phyloP scores from a whole-genome alignment of 2,888 invertebrate genomes.

The Drosophila barbarae region DNA sequence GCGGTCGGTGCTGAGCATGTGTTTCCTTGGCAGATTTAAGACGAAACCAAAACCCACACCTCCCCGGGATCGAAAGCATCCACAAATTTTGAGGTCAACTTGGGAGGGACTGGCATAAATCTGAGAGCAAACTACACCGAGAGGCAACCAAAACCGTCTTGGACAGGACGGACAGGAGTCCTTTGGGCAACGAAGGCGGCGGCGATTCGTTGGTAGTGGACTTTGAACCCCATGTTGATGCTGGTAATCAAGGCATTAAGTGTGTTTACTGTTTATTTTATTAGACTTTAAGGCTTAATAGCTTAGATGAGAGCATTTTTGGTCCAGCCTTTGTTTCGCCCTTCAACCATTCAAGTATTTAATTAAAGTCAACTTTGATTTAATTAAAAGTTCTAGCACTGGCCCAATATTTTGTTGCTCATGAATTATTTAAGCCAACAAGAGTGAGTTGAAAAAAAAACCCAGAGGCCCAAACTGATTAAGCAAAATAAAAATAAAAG shows the following conservation, averaged over 20 bases:
- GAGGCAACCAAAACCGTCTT: conserved; percentile 13
- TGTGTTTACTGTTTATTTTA: conserved; percentile 76
- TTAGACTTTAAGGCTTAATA: conserved; percentile 75
- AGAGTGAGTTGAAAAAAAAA: conserved; percentile 19
- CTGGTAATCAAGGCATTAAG: conserved; percentile 76
- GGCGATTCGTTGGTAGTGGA: conserved; percentile 22
- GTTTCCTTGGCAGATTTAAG: conserved; percentile 45
- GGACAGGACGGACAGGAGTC: conserved; percentile 22
- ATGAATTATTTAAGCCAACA: conserved; percentile 64
- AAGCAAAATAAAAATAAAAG: conserved; percentile 38
- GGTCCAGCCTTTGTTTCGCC: conserved; percentile 28
- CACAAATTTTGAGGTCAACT: conserved; percentile 67
- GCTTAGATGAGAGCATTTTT: conserved; percentile 54
- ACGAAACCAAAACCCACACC: conserved; percentile 7
- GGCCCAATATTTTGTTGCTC: conserved; percentile 24
- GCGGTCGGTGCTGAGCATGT: conserved; percentile 41
- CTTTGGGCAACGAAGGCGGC: background rate
- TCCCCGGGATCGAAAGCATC: conserved; percentile 4
- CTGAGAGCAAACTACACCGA: conserved; percentile 42
- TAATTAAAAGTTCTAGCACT: conserved; percentile 64
- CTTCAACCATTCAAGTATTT: conserved; percentile 48
- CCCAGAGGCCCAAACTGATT: conserved; percentile 19
- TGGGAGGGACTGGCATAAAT: conserved; percentile 57
- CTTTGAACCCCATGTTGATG: conserved; percentile 48
- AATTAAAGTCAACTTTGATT: conserved; percentile 70